phyloP scores from a whole-genome alignment of 2,113 vertebrate species.

The Misgurnus mizolepis region DNA sequence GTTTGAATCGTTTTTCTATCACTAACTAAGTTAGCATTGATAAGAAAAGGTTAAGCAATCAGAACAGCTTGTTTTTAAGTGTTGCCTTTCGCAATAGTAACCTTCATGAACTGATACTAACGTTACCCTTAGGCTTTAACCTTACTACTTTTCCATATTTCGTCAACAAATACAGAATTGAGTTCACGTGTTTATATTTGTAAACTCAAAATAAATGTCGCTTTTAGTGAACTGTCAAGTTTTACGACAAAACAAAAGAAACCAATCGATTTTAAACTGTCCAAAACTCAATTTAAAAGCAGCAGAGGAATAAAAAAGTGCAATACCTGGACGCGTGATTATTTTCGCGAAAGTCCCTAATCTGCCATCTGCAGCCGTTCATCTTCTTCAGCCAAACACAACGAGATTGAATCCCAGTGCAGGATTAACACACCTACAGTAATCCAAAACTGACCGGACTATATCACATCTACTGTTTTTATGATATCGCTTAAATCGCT shows the following conservation, averaged over 20 bases:
- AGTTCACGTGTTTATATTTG: neutral
- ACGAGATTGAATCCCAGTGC: neutral
- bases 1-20: neutral
- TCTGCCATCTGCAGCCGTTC: constrained; percentile 1
- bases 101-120: neutral
- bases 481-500: neutral
- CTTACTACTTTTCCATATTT: neutral
- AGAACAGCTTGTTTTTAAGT: constrained; percentile 14
- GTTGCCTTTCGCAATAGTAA: constrained; percentile 25
- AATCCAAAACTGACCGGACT: constrained; percentile 1
- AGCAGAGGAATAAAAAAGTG: neutral
- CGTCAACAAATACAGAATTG: neutral
- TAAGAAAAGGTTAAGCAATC: constrained; percentile 32
- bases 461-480: neutral
- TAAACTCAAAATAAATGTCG: neutral
- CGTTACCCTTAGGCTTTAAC: neutral
- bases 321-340: constrained; percentile 22
- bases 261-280: too few species aligned
- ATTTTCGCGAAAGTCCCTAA: constrained; percentile 19
- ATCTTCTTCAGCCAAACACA: constrained; percentile 21
- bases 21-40: neutral
- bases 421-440: neutral
- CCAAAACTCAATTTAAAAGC: neutral
- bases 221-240: neutral
- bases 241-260: neutral